Base-by-base conservation (phyloP, 2,888 invertebrate species). In the Galerucella pusilla region DNA sequence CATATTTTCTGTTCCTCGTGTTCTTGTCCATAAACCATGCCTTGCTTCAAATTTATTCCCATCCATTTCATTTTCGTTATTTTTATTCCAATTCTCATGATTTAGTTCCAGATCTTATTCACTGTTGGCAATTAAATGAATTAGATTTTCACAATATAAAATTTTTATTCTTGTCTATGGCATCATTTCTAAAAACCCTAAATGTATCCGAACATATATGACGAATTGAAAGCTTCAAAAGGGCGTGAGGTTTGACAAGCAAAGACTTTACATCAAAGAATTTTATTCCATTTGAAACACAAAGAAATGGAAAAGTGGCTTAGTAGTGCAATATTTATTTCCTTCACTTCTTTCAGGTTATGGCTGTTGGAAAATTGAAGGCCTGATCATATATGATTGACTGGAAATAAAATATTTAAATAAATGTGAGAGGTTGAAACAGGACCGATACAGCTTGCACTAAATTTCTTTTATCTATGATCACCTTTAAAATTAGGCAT, bases 311-410 rank as follows among this genome's bases (percentile, higher is more conserved):
- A 61, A 73, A 57, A 73, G 60, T 69, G 61, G 61, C 73, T 73
- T 49, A 68, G 54, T 68, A 68, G 12, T 73, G 68, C 52, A 73
- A 69, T 73, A 73, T 74, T 74, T 71, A 63, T 45, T 57, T 60
- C 60, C 2, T 65, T 4, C 65, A 42, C 7, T 65, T 35, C 59
- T 64, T 14, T 14, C 1, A 10, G 57, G 14, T 46, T 69, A 65
- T 46, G 46, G 65, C 52, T 70, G 61, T 45, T n/a, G 14, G 28
- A 45, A 67, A 71, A 74, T 71, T n/a, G 70, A 71, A 66, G 59
- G 67, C 45, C 60, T 74, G 61, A 74, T 74, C 66, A 54, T 25
- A 54, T 25, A 74, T 74, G 69, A 69, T 70, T 72, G 72, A 72
- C 66, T 72, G 72, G 42, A 71, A 71, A 74, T 66, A 52, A 46